Percentiles rank a stretch among this genome's conserved stretches.
Conservation (phyloP, 2,113 vertebrate species). For the Elachura formosa region DNA sequence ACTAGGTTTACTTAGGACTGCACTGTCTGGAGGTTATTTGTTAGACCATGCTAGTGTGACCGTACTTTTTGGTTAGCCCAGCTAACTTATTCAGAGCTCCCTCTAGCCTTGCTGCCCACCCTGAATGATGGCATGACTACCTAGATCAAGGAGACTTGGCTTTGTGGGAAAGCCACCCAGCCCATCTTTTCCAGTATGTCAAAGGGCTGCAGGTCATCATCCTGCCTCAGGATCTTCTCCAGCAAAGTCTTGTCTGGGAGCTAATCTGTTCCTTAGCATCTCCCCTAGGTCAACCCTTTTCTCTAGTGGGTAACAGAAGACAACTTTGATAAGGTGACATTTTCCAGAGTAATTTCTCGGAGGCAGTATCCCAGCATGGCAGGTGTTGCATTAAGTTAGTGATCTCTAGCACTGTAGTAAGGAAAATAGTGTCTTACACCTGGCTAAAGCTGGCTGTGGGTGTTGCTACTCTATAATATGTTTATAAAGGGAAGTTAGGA, state of each 20-base stretch:
- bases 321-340: not conserved
- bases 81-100: not conserved
- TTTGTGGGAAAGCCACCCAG: not conserved
- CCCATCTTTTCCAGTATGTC: fast-evolving
- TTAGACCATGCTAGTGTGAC: not conserved
- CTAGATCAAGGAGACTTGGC: not conserved
- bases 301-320: not conserved
- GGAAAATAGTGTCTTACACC: not conserved
- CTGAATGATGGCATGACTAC: not conserved
- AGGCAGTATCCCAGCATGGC: not conserved
- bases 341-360: not conserved
- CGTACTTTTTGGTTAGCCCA: not conserved
- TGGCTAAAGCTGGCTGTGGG: not conserved
- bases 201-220: not conserved
- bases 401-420: not conserved
- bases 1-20: not conserved
- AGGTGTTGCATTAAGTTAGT: not conserved
- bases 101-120: not conserved
- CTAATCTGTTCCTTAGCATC: not conserved
- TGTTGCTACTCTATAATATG: not conserved
- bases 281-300: not conserved
- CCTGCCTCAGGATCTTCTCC: not conserved
- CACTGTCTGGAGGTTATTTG: not conserved
- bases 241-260: not conserved
- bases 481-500: not conserved